phyloP scores from a whole-genome alignment of 1,140 invertebrate genomes.

The Pygmarrhopalites habei region DNA sequence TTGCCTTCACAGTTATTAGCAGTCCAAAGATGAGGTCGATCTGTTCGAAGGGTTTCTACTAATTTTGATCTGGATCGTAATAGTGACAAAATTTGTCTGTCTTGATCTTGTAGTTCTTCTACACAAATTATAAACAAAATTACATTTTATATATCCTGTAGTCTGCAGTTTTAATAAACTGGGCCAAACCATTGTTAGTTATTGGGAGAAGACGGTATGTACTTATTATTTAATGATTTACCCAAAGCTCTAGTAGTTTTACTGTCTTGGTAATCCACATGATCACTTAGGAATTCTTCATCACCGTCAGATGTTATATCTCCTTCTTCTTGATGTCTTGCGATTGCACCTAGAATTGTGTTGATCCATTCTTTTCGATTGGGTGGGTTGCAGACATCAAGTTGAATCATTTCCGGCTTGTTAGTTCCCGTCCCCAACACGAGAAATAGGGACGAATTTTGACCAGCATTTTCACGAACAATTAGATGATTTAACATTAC shows the following conservation, averaged over 20 bases:
- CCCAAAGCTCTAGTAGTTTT: conserved; percentile 29
- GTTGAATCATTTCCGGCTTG: conserved; percentile 91
- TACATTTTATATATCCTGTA: background rate
- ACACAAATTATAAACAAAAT: conserved; percentile 10
- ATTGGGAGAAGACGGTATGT: background rate
- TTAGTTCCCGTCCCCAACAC: conserved; percentile 44
- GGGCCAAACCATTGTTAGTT: too few species aligned
- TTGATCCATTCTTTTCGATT: conserved; percentile 84
- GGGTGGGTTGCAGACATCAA: conserved; percentile 79
- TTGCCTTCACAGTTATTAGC: conserved; percentile 30
- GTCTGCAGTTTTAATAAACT: too few species aligned
- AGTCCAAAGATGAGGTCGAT: conserved; percentile 33
- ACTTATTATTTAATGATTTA: too few species aligned
- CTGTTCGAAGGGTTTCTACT: conserved; percentile 27
- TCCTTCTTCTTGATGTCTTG: conserved; percentile 26
- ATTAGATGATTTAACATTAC: conserved; percentile 82
- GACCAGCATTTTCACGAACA: conserved; percentile 84
- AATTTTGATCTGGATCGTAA: conserved; percentile 10
- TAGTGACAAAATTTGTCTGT: conserved; percentile 28
- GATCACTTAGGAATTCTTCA: conserved; percentile 26
- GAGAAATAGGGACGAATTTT: conserved; percentile 58
- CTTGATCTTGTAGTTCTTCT: conserved; percentile 37
- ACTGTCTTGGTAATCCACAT: conserved; percentile 26
- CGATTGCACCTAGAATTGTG: conserved; percentile 54
- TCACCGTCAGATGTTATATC: conserved; percentile 32